Evolutionary conservation across 1,140 invertebrate species (phyloP).

Genomic region (Rhyacophila brunnea): DNA sequence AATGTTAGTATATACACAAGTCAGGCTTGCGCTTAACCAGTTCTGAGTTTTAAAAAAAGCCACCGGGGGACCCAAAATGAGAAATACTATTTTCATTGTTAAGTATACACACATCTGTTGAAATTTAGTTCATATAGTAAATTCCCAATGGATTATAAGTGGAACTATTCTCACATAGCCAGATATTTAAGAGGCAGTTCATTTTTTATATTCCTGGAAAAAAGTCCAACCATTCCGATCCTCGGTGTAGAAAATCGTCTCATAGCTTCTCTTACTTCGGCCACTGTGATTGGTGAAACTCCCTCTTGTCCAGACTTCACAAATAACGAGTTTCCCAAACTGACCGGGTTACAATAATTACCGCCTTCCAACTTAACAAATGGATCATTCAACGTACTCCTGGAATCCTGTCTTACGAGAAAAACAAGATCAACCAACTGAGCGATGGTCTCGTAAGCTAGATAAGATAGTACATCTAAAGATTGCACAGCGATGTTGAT

Average conservation of each 20-base stretch:
- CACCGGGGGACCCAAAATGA: too few relatives aligned
- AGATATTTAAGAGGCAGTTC: conserved; percentile 28
- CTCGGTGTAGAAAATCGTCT: conserved; percentile 28
- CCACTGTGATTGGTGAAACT: conserved; percentile 20
- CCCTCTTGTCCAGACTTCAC: conserved; percentile 27
- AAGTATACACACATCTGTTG: too few relatives aligned
- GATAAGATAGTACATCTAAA: conserved; percentile 59
- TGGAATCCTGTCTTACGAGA: conserved; percentile 61
- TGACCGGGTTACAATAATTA: conserved; percentile 48
- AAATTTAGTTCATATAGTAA: too few relatives aligned
- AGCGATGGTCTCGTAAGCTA: conserved; percentile 68
- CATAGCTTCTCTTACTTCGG: conserved; percentile 34
- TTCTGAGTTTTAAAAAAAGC: too few relatives aligned
- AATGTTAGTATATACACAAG: too few relatives aligned
- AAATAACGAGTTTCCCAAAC: conserved; percentile 33
- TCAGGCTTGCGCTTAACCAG: too few relatives aligned
- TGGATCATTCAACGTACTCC: conserved; percentile 53
- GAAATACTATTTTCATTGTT: too few relatives aligned
- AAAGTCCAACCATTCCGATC: conserved; percentile 26
- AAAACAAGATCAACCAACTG: conserved; percentile 65
- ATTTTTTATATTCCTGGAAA: conserved; percentile 29
- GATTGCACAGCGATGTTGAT: conserved; percentile 53
- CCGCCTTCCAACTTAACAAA: conserved; percentile 46
- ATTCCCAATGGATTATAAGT: background rate
- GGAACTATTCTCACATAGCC: conserved; percentile 19